Evolutionary conservation across 2,888 invertebrate genomes (phyloP), one percentile per base, ranked within the genome.

Genomic region (Lottia gigantea): DNA sequence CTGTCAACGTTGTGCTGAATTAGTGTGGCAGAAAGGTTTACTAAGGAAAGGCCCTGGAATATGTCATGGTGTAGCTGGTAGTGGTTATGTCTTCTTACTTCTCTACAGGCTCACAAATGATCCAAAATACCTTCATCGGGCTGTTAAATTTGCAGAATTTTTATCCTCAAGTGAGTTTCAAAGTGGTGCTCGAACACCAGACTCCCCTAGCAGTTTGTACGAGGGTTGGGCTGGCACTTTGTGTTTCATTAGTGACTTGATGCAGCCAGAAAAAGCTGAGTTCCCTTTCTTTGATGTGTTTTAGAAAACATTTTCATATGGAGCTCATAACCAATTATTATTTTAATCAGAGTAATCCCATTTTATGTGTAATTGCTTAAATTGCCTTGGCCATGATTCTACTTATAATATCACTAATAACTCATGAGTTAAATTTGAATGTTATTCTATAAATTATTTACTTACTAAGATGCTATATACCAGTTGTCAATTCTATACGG

Each of bases 151-250:
- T 90, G 94, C 93, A 67, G 91, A 93, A 73, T 94, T 95, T 85
- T 89, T 96, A 88, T 77, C 81, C 64, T 79, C 79, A 0, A 68
- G 74, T 1, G 82, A 86, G 69, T 88, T 87, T 70, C 77, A 85
- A 70, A 71, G 78, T 14, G 91, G 92, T 75, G 92, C 95, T 0
- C 91, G 93, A 62, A 91, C 92, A 16, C 96, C 96, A 0, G 96
- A 96, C 87, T 91, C 91, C 79, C 95, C 95, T 0, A 93, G 92
- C 78, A 95, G 94, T 84, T 90, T 97, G 79, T 95, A 92, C 88
- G 96, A 96, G 89, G 96, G 96, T 1, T 91, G 92, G 70, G 94
- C 95, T 14, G 96, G 96, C 2, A 94, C 95, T 0, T 93, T 93
- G 12, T 96, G 95, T 84, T 96, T 91, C 86, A 89, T 96, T 67